phyloP scores from a whole-genome alignment of 37 sponge, comb jelly and placozoan genomes.

The Lycopodina hypogea region DNA sequence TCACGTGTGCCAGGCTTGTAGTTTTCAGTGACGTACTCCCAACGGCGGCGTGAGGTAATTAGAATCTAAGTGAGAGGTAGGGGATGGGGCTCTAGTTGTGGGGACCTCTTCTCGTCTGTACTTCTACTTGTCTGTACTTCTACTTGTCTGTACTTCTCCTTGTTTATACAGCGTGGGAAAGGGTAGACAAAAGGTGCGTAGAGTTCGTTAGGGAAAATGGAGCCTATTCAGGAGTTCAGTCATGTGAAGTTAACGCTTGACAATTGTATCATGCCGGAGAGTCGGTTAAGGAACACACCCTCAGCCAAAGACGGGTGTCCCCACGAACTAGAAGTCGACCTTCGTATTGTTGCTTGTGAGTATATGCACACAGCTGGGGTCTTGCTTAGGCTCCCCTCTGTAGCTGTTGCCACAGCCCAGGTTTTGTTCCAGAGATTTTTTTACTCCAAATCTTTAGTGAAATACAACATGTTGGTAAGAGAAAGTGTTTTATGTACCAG shows the following conservation, averaged over 20 bases:
- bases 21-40: too few species aligned
- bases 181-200: too few species aligned
- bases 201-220: too few species aligned
- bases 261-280: constrained; percentile 75
- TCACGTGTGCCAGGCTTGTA: too few species aligned
- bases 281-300: constrained; percentile 74
- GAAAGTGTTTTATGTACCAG: too few species aligned
- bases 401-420: constrained; percentile 97
- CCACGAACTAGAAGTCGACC: constrained; percentile 67
- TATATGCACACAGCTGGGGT: constrained; percentile 88
- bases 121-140: too few species aligned
- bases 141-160: too few species aligned
- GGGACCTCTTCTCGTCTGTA: too few species aligned
- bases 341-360: constrained; percentile 85
- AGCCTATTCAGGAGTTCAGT: constrained; percentile 60
- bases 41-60: too few species aligned
- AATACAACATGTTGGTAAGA: constrained; percentile 77
- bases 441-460: constrained; percentile 86
- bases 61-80: too few species aligned
- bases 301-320: constrained; percentile 69
- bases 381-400: constrained; percentile 84
- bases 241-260: constrained; percentile 54
- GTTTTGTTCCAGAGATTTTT: constrained; percentile 93
- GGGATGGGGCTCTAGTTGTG: too few species aligned
- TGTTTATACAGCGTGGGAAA: too few species aligned